Evolutionary conservation across 2,797 vertebrate genomes (phyloP), one percentile per base, ranked within the genome.

Genomic region (Tinamus major): DNA sequence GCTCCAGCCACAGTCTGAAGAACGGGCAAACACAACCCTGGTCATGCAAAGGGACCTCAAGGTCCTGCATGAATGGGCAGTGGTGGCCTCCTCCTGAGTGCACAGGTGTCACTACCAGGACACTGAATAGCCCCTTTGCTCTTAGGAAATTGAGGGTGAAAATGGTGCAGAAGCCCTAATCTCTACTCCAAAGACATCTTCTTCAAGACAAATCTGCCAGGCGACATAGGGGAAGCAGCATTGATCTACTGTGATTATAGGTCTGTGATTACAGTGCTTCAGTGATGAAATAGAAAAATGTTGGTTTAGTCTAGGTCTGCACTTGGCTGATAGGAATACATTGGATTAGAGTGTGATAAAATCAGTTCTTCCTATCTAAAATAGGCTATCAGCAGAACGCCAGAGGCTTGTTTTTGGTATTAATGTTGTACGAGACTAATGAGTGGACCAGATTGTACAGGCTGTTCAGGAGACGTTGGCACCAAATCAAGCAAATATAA

Each of bases 51-150:
- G 44, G 37, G 33, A 21, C 48, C 44, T 68, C 31, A 9, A 29
- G 29, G 48, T 2, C 68, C n/a, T 41, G 53, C 1, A 1, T 15
- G 33, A 71, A 56, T 1, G 0, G n/a, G 44, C 8, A 27, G 37
- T 10, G 35, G 77, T 56, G 27, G 62, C 39, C 2, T 12, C 68
- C 51, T n/a, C 39, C 39, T 51, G 74, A 5, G n/a, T 4, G 31
- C 51, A 42, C 49, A 21, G 51, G 10, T 37, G 51, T 72, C 49
- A 79, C 55, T 19, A 20, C 6, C 29, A 69, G 65, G 65, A 39
- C 5, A 1, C 3, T 6, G 21, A 3, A 27, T 10, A 64, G 23
- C 42, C 55, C 61, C 65, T 84, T 12, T 78, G 88, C 62, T 41
- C 1, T n/a, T 12, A n/a, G 62, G 48, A 61, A 35, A 13, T 6